Evolutionary conservation across 2,113 vertebrate genomes (phyloP), one percentile per base, ranked within the genome.

Genomic region (Charina bottae): DNA sequence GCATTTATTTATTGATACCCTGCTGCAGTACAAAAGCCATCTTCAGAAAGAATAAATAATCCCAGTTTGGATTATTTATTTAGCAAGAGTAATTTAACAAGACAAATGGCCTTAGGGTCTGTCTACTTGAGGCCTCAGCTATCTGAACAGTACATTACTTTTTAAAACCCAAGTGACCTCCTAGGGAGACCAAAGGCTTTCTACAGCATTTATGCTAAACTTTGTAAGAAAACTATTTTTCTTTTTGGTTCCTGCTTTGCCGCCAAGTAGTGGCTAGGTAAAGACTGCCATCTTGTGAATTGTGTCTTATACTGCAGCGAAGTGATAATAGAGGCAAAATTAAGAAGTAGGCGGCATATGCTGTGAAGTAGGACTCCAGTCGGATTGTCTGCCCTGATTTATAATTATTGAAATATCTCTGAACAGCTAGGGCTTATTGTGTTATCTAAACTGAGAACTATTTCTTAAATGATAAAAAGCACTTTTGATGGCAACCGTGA

Each of bases 251-350:
- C 13, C 68, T 15, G 62, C 37, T 15, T 17, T 28, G 6, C 42
- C 53, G 26, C 59, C 17, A n/a, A 56, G 17, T 0, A 87, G 4
- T n/a, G 15, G 11, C 33, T 56, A 4, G 54, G 46, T 21, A 56
- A 86, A 28, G 85, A 42, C 89, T 60, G 89, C 85, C 92, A 90
- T 83, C 92, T 88, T 56, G 85, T 13, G 85, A 37, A n/a, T 24
- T 13, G 23, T 84, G 56, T 33, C 13, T 54, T 60, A 42, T 42
- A 37, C 2, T 46, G 89, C 89, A 92, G 54, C 17, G 1, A 13
- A 53, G 37, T 60, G 28, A 87, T 33, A 88, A 58, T 3, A 9
- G 42, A 5, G 12, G 19, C 21, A 72, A 46, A 60, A 59, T 19
- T 58, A 78, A 55, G 6, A 17, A 60, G 9, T 4, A 46, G n/a